A percentile compares a stretch with the other conserved stretches of the same genome.
Evolutionary conservation across 2,113 vertebrate species (phyloP).

Genomic region (Bolborhynchus lineola): DNA sequence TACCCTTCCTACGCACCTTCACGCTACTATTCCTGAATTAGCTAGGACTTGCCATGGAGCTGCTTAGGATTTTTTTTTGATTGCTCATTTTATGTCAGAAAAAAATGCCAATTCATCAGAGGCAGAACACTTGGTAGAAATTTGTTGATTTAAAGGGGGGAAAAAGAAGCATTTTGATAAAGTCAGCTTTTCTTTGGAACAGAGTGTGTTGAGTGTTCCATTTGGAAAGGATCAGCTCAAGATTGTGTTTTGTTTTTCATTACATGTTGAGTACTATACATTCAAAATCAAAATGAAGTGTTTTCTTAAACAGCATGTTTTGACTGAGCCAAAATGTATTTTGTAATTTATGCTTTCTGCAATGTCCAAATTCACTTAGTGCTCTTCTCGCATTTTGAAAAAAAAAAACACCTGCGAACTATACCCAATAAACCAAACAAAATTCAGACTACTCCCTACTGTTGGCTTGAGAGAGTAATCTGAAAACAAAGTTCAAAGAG

Average conservation of each 20-base stretch:
- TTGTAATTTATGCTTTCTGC: constrained; percentile 29
- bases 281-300: constrained; percentile 60
- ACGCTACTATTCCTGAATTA: constrained; percentile 52
- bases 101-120: constrained; percentile 67
- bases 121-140: constrained; percentile 33
- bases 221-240: constrained; percentile 38
- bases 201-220: constrained; percentile 27
- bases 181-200: constrained; percentile 65
- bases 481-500: neutral
- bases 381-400: neutral
- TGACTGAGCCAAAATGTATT: constrained; percentile 34
- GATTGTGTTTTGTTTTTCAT: constrained; percentile 56
- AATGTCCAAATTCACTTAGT: constrained; percentile 12
- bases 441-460: neutral
- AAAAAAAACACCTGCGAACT: neutral
- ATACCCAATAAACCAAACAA: neutral
- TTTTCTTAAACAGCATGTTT: constrained; percentile 48
- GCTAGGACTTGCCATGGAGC: constrained; percentile 47
- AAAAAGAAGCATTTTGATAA: constrained; percentile 1
- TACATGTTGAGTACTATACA: constrained; percentile 58
- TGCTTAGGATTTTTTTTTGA: constrained; percentile 27
- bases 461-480: neutral
- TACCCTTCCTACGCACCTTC: constrained; percentile 64
- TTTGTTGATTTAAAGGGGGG: constrained; percentile 46
- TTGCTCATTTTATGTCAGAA: constrained; percentile 48